Evolutionary conservation across 2,888 invertebrate species (phyloP).

Genomic region (Diaprepes abbreviatus): DNA sequence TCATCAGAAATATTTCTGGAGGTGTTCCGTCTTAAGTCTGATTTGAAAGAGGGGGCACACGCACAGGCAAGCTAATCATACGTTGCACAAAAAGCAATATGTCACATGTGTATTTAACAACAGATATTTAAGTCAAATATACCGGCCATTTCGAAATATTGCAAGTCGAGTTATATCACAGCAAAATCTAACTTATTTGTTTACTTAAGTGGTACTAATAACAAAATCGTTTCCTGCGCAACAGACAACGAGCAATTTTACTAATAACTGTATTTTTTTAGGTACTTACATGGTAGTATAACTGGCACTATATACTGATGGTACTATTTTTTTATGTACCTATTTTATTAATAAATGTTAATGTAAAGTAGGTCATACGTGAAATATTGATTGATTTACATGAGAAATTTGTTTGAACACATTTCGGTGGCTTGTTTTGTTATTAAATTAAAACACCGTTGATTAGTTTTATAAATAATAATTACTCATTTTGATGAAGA

Average conservation of each 20-base stretch:
- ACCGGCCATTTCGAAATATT: not conserved
- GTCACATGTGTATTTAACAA: constrained; percentile 5
- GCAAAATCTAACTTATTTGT: not conserved
- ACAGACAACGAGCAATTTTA: not conserved
- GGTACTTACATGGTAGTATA: no score
- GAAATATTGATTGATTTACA: not conserved
- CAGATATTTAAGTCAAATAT: constrained; percentile 11
- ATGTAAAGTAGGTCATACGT: not conserved
- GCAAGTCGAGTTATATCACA: constrained; percentile 2
- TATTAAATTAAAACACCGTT: no score
- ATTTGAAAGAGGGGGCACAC: no score
- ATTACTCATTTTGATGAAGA: no score
- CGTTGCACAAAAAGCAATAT: not conserved
- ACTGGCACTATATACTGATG: no score
- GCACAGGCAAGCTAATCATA: no score
- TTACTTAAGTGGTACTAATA: no score
- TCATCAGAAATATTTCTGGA: no score
- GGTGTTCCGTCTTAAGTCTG: no score
- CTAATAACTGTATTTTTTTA: not conserved
- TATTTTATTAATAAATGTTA: not conserved
- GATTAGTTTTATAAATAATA: no score
- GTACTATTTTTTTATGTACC: no score
- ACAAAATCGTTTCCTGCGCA: not conserved
- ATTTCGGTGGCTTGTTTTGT: not conserved
- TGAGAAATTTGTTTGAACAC: not conserved